A percentile compares a stretch with the other conserved stretches of the same genome.
Conservation (phyloP, 2,797 vertebrate species). For the Acropternis orthonyx region DNA sequence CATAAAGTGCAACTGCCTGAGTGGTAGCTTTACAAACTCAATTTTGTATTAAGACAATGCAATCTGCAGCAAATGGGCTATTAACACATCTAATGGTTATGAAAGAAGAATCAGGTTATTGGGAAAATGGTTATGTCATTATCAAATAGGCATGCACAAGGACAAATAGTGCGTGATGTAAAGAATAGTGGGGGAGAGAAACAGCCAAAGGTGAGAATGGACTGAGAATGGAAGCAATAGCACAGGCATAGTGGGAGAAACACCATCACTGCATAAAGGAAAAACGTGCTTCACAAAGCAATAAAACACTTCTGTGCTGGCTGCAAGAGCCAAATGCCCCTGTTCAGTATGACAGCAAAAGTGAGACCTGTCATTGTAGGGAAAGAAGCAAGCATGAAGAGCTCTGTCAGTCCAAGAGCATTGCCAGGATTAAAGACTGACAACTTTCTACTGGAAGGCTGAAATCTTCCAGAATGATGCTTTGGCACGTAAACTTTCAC, state of each 20-base stretch:
- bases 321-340: background rate
- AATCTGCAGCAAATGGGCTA: background rate
- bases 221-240: background rate
- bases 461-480: background rate
- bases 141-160: background rate
- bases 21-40: background rate
- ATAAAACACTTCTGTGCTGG: background rate
- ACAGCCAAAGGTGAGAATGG: background rate
- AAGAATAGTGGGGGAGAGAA: background rate
- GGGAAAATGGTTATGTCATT: background rate
- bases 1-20: background rate
- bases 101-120: background rate
- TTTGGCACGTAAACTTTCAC: background rate
- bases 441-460: background rate
- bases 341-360: background rate
- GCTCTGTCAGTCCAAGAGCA: background rate
- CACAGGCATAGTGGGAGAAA: background rate
- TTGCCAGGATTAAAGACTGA: background rate
- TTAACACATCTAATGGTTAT: constrained; percentile 15
- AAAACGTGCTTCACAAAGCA: background rate
- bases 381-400: background rate
- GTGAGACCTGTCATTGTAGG: background rate
- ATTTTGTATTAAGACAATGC: background rate
- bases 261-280: background rate
- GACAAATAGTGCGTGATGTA: background rate